Evolutionary conservation across 2,888 invertebrate genomes (phyloP).

Genomic region (Eulithis prunata): DNA sequence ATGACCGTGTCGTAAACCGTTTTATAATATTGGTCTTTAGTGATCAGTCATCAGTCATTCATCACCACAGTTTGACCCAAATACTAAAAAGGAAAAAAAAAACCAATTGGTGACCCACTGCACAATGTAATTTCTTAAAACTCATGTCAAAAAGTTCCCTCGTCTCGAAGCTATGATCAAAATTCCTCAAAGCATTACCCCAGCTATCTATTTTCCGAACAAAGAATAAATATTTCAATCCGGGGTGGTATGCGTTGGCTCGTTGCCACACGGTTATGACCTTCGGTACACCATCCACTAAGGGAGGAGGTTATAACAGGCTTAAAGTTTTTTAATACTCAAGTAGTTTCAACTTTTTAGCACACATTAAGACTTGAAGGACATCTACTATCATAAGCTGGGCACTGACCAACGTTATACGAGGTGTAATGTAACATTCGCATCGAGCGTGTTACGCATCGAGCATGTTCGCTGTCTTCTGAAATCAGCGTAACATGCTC

Average conservation of each 20-base stretch:
- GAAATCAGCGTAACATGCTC: no score
- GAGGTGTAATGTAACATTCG: no score
- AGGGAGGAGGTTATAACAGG: neutral
- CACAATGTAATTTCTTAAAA: neutral
- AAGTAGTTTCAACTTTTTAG: neutral
- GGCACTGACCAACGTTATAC: no score
- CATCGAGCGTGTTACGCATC: no score
- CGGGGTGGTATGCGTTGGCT: constrained; percentile 29
- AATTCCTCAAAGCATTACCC: constrained; percentile 36
- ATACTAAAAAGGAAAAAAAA: no score
- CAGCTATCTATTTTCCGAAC: constrained; percentile 37
- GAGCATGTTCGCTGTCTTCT: no score
- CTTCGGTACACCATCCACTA: constrained; percentile 8
- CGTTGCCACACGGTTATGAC: constrained; percentile 32
- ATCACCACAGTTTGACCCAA: no score
- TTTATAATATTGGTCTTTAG: no score
- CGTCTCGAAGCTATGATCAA: constrained; percentile 31
- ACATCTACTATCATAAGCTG: neutral
- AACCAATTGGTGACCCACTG: no score
- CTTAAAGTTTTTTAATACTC: neutral
- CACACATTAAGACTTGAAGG: neutral
- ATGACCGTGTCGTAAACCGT: no score
- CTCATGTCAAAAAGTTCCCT: neutral
- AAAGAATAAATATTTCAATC: constrained; percentile 41
- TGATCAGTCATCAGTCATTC: no score